These are phyloP conservation scores for Garrulus glandarius DNA, from an alignment of 2,797 vertebrate genomes.

Conservation along the genomic window DNA sequence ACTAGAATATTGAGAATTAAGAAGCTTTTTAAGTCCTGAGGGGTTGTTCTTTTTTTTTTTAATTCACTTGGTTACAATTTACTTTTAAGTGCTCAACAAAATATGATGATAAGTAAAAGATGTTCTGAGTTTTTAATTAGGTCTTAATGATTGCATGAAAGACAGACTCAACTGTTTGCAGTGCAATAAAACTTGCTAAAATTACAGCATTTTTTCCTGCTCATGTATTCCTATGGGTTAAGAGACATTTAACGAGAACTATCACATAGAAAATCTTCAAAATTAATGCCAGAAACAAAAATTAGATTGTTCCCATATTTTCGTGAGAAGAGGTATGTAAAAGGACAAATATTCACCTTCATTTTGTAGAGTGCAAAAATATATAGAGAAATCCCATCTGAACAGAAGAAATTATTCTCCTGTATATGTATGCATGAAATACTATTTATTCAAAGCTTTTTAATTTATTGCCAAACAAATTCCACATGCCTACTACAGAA, in stretches of 20 bases:
- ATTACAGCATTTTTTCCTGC: background rate
- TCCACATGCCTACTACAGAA: background rate
- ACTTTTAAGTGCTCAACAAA: background rate
- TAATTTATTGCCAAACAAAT: background rate
- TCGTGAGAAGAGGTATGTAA: background rate
- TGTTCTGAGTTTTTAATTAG: background rate
- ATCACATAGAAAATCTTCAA: background rate
- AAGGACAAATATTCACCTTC: background rate
- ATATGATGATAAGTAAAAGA: background rate
- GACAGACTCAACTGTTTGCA: background rate
- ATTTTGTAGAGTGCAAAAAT: background rate
- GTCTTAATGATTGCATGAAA: background rate
- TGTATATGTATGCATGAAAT: background rate
- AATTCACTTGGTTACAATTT: background rate
- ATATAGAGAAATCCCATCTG: background rate
- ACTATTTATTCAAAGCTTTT: background rate
- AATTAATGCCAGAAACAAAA: background rate
- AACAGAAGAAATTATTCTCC: background rate
- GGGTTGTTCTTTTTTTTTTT: background rate
- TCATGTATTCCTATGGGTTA: background rate
- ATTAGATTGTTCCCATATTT: background rate
- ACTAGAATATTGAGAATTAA: background rate
- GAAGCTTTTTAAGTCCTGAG: background rate
- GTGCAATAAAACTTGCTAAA: constrained; percentile 3
- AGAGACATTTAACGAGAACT: background rate